These are phyloP conservation scores for Melinaea marsaeus DNA, from an alignment of 2,888 invertebrate genomes.

Conservation along the genomic window DNA sequence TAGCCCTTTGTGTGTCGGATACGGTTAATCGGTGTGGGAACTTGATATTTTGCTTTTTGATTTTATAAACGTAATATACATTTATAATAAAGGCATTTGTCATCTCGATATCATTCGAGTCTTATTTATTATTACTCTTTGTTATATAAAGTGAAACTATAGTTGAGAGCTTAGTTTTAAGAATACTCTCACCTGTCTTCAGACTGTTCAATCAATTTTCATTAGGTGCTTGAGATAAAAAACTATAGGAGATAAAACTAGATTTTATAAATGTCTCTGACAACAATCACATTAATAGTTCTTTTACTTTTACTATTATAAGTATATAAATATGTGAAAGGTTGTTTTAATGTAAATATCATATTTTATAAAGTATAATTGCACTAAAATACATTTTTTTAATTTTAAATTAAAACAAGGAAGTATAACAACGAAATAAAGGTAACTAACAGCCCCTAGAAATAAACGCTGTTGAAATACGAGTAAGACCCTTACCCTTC, in stretches of 20 bases:
- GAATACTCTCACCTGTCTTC: too few species aligned
- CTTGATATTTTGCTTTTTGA: slow-evolving; percentile 48
- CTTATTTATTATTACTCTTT: not conserved
- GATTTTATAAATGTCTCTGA: too few species aligned
- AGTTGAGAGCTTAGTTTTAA: too few species aligned
- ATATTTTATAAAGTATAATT: too few species aligned
- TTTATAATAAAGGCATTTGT: slow-evolving; percentile 50
- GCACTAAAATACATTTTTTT: not conserved
- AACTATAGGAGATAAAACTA: too few species aligned
- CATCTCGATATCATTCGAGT: slow-evolving; percentile 18
- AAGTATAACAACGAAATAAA: slow-evolving; percentile 5
- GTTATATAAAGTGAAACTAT: too few species aligned
- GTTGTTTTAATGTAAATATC: too few species aligned
- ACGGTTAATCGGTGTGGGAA: slow-evolving; percentile 71
- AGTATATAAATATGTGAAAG: too few species aligned
- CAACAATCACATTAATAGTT: too few species aligned
- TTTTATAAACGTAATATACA: slow-evolving; percentile 53
- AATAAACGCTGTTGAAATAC: slow-evolving; percentile 5
- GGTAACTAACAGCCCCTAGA: slow-evolving; percentile 4
- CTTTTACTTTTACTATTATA: too few species aligned
- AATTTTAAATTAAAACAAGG: slow-evolving; percentile 3
- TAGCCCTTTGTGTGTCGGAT: slow-evolving; percentile 56
- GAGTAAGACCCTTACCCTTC: slow-evolving; percentile 3
- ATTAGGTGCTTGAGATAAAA: too few species aligned
- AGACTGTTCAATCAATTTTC: too few species aligned